Conservation (phyloP, 2,113 vertebrate genomes). For the Mobula hypostoma region DNA sequence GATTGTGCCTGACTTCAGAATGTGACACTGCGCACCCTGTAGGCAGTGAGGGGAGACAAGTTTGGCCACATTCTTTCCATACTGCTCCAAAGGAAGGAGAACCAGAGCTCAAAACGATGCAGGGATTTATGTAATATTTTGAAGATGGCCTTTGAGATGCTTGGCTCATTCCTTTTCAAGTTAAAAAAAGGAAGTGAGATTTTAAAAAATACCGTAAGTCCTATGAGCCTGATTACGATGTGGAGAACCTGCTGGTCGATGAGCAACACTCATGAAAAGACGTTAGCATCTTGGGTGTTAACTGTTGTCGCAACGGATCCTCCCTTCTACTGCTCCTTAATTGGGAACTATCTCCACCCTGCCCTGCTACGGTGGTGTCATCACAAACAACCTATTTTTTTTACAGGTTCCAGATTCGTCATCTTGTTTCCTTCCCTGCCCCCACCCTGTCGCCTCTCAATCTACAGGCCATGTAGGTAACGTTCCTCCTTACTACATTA, state of each 20-base stretch:
- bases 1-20: background rate
- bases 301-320: background rate
- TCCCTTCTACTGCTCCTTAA: background rate
- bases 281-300: background rate
- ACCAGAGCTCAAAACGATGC: background rate
- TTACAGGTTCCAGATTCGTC: background rate
- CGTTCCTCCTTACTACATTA: too few relatives aligned
- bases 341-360: background rate
- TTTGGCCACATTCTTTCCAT: background rate
- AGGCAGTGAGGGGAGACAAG: background rate
- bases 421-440: background rate
- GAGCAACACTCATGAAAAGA: background rate
- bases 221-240: background rate
- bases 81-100: background rate
- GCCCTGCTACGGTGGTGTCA: too few relatives aligned
- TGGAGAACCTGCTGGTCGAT: too few relatives aligned
- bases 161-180: background rate
- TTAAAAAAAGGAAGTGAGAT: background rate
- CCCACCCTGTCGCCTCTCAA: background rate
- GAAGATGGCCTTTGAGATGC: background rate
- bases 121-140: background rate
- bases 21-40: background rate
- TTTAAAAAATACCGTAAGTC: background rate
- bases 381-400: background rate
- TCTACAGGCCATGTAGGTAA: background rate